A percentile compares a stretch with the other conserved stretches of the same genome.
phyloP scores from a whole-genome alignment of 2,113 vertebrate species.

The Chloebia gouldiae region DNA sequence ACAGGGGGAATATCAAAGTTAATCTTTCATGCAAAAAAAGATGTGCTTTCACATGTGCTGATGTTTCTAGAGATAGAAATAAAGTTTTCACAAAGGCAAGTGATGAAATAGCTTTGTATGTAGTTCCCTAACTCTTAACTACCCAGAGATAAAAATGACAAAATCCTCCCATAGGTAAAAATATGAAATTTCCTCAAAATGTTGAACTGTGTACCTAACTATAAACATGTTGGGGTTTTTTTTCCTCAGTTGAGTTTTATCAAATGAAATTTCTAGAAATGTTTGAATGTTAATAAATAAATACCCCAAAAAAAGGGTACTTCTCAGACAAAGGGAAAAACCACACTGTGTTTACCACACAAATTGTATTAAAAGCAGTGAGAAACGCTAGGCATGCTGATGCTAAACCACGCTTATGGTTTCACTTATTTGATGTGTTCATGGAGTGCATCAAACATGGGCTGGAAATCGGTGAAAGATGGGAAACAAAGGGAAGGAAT shows the following conservation, averaged over 20 bases:
- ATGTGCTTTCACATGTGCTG: fast-evolving
- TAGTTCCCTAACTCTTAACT: background rate
- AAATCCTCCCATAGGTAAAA: background rate
- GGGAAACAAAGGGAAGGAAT: conserved; percentile 45
- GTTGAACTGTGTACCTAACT: background rate
- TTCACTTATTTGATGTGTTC: conserved; percentile 30
- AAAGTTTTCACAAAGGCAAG: background rate
- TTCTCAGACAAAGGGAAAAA: background rate
- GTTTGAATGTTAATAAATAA: background rate
- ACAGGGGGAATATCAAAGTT: background rate
- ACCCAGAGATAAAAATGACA: background rate
- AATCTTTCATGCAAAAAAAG: background rate
- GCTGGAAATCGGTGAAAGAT: background rate
- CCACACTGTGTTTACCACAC: background rate
- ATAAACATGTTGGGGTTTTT: background rate
- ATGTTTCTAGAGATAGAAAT: background rate
- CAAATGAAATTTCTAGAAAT: background rate
- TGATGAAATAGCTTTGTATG: background rate
- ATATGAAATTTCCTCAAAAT: background rate
- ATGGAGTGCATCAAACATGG: conserved; percentile 21
- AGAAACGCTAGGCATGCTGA: background rate
- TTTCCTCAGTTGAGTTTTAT: background rate
- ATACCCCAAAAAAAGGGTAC: background rate
- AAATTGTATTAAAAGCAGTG: background rate
- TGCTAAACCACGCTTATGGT: background rate